Percentiles rank a stretch among this genome's conserved stretches.
Evolutionary conservation across 2,113 vertebrate species (phyloP).

Genomic region (Salvelinus namaycush): DNA sequence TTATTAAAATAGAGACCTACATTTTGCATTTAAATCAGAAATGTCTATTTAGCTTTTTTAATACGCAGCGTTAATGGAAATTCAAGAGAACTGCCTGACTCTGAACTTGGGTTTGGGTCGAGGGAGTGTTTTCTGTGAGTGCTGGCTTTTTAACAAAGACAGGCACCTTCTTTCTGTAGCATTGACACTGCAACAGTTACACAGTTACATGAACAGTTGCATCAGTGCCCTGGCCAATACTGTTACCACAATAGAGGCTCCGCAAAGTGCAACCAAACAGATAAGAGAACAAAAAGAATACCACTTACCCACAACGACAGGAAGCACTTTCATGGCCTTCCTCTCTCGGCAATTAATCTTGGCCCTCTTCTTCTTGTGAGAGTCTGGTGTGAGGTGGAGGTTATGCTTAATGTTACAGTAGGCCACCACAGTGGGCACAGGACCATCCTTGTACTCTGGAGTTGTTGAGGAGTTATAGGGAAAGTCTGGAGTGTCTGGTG

Average conservation of each 20-base stretch:
- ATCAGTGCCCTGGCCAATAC: background rate
- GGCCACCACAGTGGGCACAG: conserved; percentile 66
- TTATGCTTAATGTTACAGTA: conserved; percentile 71
- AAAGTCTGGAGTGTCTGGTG: conserved; percentile 13
- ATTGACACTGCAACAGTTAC: background rate
- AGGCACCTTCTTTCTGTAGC: no score
- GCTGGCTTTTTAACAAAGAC: no score
- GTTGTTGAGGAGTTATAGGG: conserved; percentile 20
- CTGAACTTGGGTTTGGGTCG: no score
- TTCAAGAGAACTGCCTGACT: no score
- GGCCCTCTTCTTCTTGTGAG: conserved; percentile 67
- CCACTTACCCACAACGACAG: conserved; percentile 90
- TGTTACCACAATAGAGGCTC: background rate
- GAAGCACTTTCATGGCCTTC: conserved; percentile 94
- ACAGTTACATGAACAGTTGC: background rate
- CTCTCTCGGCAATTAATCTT: conserved; percentile 89
- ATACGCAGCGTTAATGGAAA: no score
- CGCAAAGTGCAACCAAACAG: background rate
- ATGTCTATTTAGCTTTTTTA: no score
- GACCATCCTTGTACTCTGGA: conserved; percentile 51
- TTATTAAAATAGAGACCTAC: no score
- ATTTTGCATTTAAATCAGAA: no score
- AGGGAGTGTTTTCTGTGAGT: no score
- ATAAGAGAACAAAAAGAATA: background rate
- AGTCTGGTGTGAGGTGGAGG: conserved; percentile 8